Conservation (phyloP, 1,140 invertebrate genomes). For the Pseudoatta argentina region DNA sequence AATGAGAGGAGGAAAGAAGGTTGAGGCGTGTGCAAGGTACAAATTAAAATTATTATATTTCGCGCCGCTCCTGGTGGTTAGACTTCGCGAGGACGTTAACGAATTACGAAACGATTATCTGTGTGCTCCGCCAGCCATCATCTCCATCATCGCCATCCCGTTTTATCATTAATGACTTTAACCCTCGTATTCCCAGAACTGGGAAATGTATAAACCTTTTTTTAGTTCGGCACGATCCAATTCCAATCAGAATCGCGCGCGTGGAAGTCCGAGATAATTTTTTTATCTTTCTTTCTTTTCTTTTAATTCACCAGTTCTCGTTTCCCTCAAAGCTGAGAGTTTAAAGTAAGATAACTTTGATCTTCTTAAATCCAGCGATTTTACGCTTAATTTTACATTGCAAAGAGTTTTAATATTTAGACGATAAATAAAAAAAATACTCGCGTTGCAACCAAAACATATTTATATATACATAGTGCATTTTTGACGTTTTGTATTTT, state of each 20-base stretch:
- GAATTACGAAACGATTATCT: conserved; percentile 30
- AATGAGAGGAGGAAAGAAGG: neutral
- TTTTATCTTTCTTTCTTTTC: too few species aligned
- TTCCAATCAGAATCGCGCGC: neutral
- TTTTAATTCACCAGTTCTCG: neutral
- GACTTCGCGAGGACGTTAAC: conserved; percentile 19
- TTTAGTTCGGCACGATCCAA: neutral
- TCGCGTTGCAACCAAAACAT: neutral
- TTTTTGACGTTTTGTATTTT: neutral
- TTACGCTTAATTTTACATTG: neutral
- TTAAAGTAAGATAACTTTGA: neutral
- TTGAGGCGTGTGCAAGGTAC: neutral
- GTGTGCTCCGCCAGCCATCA: conserved; percentile 6
- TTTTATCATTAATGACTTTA: conserved; percentile 46
- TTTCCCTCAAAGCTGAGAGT: neutral
- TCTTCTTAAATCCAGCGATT: neutral
- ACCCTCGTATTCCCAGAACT: neutral
- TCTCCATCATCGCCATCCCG: neutral
- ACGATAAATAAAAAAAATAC: neutral
- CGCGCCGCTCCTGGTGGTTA: conserved; percentile 15
- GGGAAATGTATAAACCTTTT: conserved; percentile 32
- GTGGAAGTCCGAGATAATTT: neutral
- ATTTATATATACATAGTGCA: neutral
- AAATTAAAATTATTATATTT: conserved; percentile 63
- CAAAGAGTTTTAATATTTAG: neutral